Percentiles rank a stretch among this genome's conserved stretches.
phyloP scores from a whole-genome alignment of 2,113 vertebrate genomes.

The Coryphaenoides rupestris region DNA sequence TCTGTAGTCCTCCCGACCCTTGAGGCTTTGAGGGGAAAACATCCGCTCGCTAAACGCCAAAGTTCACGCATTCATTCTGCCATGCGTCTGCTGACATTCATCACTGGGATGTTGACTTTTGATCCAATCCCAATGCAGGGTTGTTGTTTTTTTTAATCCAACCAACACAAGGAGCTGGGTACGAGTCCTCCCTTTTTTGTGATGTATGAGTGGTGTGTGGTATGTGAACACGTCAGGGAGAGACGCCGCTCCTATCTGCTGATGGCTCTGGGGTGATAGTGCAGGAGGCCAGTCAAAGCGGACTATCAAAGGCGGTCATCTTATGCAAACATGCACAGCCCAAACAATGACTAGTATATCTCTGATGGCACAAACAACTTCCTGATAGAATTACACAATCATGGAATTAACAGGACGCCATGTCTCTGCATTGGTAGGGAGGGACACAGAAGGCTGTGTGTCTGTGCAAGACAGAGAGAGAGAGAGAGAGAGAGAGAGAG shows the following conservation, averaged over 20 bases:
- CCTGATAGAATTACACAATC: constrained; percentile 65
- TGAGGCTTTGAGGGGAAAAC: constrained; percentile 35
- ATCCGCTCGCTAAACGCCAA: constrained; percentile 32
- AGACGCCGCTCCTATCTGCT: constrained; percentile 38
- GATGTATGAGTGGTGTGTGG: constrained; percentile 1
- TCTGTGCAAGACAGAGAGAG: constrained; percentile 9
- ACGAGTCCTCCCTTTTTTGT: constrained; percentile 2
- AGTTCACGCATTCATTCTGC: constrained; percentile 13
- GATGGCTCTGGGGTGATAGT: constrained; percentile 43
- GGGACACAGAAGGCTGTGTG: constrained; percentile 21
- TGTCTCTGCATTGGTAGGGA: constrained; percentile 47
- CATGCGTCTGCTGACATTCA: background rate
- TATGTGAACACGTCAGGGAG: constrained; percentile 26
- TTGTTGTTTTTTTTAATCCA: constrained; percentile 11
- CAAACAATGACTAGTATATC: constrained; percentile 60
- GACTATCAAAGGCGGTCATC: constrained; percentile 58
- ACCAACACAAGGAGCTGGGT: constrained; percentile 11
- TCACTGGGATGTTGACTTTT: constrained; percentile 1
- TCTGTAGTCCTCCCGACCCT: constrained; percentile 40
- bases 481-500: constrained; percentile 20
- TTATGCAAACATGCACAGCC: constrained; percentile 61
- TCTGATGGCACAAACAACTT: constrained; percentile 63
- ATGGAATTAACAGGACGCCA: constrained; percentile 64
- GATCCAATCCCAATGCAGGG: constrained; percentile 6
- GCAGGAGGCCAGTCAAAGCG: constrained; percentile 35